phyloP scores from a whole-genome alignment of 1,140 invertebrate species.

The Portunus trituberculatus region DNA sequence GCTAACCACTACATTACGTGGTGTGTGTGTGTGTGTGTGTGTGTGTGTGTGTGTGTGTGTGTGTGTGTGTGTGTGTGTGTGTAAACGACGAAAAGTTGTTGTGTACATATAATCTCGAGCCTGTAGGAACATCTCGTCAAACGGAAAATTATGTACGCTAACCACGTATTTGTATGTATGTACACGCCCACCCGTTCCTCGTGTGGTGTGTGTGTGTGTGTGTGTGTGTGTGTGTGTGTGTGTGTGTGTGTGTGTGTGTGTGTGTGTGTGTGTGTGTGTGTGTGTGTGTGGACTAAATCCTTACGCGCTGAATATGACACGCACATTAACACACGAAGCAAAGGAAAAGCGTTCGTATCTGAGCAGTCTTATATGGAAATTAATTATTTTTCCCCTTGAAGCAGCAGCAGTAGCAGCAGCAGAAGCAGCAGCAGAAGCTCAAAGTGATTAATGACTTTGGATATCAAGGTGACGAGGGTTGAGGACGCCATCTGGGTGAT shows the following conservation, averaged over 20 bases:
- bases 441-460: conserved; percentile 45
- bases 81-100: not conserved
- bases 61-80: conserved; percentile 4
- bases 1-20: too few species aligned
- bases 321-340: conserved; percentile 11
- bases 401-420: not conserved
- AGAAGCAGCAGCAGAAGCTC: not conserved
- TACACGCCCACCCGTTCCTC: not conserved
- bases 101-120: not conserved
- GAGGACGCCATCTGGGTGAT: conserved; percentile 36
- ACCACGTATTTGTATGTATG: not conserved
- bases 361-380: not conserved
- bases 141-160: not conserved
- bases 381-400: not conserved
- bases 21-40: conserved; percentile 40
- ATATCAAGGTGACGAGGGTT: not conserved
- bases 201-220: conserved; percentile 22
- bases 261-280: not conserved
- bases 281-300: not conserved
- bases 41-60: conserved; percentile 5
- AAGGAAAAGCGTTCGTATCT: not conserved
- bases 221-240: not conserved
- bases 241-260: not conserved
- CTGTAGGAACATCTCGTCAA: not conserved
- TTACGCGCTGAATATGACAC: too few species aligned